Base-by-base conservation (phyloP, 2,797 vertebrate species). In the Diplodus puntazzo region DNA sequence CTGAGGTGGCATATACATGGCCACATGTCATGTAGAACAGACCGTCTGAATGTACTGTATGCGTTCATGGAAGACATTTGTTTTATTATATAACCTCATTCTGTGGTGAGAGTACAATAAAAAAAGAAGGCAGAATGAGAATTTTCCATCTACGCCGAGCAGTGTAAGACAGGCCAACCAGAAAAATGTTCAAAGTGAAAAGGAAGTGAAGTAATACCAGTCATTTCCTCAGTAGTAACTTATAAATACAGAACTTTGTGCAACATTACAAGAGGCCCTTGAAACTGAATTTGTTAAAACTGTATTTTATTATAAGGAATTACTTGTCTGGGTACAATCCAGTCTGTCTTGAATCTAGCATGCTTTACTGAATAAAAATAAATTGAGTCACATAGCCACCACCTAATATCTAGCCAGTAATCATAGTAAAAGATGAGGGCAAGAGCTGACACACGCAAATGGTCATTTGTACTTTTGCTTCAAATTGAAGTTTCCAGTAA, bases 341-440 rank as follows among this genome's bases (percentile, higher is more conserved):
- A 59, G 21, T 63, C 14, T 30, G 42, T 63, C 39, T 48, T 67
- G 2, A 42, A 76, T 39, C 5, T 34, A 34, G 34, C 48, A n/a
- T 0, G 43, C 8, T 21, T 17, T 11, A 11, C 57, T 50, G 17
- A 52, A 25, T 50, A 42, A 62, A 65, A 43, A 21, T 52, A 70
- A 53, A 39, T 42, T 45, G 70, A 64, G 42, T 57, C 73, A 54
- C 39, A 76, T 66, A 55, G 39, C 64, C 68, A 76, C 70, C 49
- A 21, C 3, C 43, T 69, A n/a, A 55, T 27, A 34, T n/a, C 27
- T 21, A 71, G 71, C 68, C 79, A 71, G 60, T 18, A 73, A 61
- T 20, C 68, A 60, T n/a, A 9, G 52, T 18, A 11, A 43, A 75
- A 53, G 74, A 10, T 13, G 67, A 30, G 11, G 69, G 18, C 46